Evolutionary conservation across 2,888 invertebrate species (phyloP).

Genomic region (Sycophila texana): DNA sequence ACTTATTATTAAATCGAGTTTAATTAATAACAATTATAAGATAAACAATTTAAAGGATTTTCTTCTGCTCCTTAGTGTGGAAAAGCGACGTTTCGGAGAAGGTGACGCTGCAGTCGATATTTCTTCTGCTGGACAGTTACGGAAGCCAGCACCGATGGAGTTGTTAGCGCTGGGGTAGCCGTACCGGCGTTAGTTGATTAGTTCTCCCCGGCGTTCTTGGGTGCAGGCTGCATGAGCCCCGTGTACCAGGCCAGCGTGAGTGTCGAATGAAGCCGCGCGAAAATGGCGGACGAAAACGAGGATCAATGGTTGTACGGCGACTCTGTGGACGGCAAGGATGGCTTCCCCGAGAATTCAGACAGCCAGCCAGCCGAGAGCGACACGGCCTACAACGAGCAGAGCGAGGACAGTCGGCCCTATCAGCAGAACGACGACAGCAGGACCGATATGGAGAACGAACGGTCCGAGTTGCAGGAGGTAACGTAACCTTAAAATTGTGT

Average conservation of each 20-base stretch:
- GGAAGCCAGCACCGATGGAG: too few species aligned
- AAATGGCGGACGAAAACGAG: constrained; percentile 86
- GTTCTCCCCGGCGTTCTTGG: neutral
- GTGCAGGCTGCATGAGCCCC: neutral
- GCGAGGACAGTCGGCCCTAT: constrained; percentile 60
- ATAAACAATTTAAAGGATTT: too few species aligned
- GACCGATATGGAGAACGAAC: constrained; percentile 34
- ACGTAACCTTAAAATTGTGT: constrained; percentile 65
- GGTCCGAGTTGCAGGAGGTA: constrained; percentile 61
- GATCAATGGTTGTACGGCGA: constrained; percentile 94
- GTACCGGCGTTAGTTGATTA: neutral
- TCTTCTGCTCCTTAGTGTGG: too few species aligned
- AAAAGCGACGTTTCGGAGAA: too few species aligned
- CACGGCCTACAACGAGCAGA: constrained; percentile 59
- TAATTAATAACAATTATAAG: too few species aligned
- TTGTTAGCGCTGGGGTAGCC: too few species aligned
- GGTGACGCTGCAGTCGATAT: too few species aligned
- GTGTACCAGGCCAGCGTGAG: neutral
- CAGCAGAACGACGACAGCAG: constrained; percentile 57
- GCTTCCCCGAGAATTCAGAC: constrained; percentile 64
- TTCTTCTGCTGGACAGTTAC: too few species aligned
- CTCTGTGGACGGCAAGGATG: constrained; percentile 78
- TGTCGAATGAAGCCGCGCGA: constrained; percentile 55
- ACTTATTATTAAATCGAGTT: too few species aligned
- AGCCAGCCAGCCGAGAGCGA: constrained; percentile 69